Conservation (phyloP, 2,797 vertebrate genomes). For the Naso thynnoides region DNA sequence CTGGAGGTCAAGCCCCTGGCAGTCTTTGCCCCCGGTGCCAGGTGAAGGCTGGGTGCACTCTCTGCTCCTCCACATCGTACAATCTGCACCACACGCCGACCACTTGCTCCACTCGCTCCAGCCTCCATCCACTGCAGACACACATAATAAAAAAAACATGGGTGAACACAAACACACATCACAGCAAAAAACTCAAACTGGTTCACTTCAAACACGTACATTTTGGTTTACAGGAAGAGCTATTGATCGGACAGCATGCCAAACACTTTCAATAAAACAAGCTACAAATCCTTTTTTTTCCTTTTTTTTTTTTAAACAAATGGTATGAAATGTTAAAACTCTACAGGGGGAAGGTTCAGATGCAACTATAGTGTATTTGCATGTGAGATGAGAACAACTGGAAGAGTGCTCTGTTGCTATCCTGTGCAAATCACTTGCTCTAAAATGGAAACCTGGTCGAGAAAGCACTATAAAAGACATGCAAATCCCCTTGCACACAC, state of each 20-base stretch:
- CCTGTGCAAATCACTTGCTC: constrained; percentile 66
- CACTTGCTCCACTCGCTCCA: constrained; percentile 99
- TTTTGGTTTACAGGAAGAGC: constrained; percentile 34
- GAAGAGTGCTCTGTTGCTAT: constrained; percentile 56
- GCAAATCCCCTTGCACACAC: constrained; percentile 74
- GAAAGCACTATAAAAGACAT: constrained; percentile 71
- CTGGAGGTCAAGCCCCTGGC: constrained; percentile 92
- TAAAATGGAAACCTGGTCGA: constrained; percentile 66
- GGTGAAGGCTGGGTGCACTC: constrained; percentile 95
- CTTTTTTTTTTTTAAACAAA: constrained; percentile 21
- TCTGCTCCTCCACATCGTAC: constrained; percentile 94
- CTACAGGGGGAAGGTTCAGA: constrained; percentile 29
- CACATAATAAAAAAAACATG: constrained; percentile 32
- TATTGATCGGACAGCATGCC: constrained; percentile 55
- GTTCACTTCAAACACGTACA: constrained; percentile 37
- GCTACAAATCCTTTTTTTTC: constrained; percentile 16
- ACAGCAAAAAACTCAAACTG: constrained; percentile 8
- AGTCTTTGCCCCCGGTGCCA: constrained; percentile 94
- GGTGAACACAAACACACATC: constrained; percentile 6
- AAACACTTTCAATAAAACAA: constrained; percentile 49
- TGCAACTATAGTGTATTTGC: constrained; percentile 51
- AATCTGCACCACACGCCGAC: constrained; percentile 93
- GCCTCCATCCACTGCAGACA: constrained; percentile 91
- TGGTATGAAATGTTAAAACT: constrained; percentile 30
- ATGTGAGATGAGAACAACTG: constrained; percentile 56